Conservation (phyloP, 1,140 invertebrate species). For the Geopemphigus sp. region DNA sequence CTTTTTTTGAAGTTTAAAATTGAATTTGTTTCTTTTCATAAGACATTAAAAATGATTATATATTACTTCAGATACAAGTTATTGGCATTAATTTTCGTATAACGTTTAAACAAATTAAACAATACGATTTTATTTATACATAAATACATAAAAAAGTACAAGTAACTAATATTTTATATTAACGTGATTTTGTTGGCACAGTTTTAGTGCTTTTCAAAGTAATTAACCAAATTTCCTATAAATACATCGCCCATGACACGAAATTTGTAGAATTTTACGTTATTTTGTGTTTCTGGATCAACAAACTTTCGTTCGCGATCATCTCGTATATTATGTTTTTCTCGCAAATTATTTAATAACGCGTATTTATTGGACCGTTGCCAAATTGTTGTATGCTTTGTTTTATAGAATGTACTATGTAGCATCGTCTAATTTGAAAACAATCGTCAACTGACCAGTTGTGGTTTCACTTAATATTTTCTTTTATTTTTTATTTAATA, state of each 20-base stretch:
- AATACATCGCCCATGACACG: conserved; percentile 35
- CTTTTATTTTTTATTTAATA: conserved; percentile 1
- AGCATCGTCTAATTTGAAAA: conserved; percentile 14
- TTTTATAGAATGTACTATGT: conserved; percentile 12
- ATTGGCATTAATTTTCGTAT: not conserved
- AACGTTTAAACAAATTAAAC: not conserved
- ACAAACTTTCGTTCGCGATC: conserved; percentile 22
- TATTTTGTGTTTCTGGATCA: conserved; percentile 28
- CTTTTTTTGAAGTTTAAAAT: no score
- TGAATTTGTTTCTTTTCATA: not conserved
- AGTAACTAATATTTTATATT: not conserved
- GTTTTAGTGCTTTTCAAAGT: not conserved
- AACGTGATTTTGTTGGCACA: conserved; percentile 21
- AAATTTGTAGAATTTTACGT: not conserved
- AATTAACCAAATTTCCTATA: conserved; percentile 14
- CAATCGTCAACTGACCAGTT: conserved; percentile 12
- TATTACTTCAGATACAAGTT: not conserved
- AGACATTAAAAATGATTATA: not conserved
- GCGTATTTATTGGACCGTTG: conserved; percentile 1
- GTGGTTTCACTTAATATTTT: not conserved
- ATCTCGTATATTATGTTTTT: conserved; percentile 12
- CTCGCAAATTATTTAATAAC: conserved; percentile 14
- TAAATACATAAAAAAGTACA: conserved; percentile 1
- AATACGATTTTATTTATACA: conserved; percentile 26
- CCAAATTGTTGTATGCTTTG: conserved; percentile 19